Conservation (phyloP, 2,797 vertebrate species). For the Sebastes miniatus region DNA sequence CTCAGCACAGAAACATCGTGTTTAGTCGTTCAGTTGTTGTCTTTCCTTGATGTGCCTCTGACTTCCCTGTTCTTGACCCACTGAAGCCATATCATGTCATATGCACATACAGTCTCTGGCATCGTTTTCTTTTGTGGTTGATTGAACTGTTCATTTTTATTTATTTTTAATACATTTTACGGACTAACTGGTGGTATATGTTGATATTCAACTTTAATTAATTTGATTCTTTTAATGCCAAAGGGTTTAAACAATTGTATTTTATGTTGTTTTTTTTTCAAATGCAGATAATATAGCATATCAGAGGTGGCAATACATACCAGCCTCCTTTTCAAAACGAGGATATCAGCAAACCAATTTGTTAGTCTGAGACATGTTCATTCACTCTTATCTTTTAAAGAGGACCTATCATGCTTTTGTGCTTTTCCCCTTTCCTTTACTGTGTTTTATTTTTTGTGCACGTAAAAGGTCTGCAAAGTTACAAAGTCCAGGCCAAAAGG, state of each 20-base stretch:
- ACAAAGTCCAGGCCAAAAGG: too few species aligned
- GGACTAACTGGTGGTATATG: background rate
- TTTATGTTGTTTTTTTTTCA: background rate
- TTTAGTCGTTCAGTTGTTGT: slow-evolving; percentile 1
- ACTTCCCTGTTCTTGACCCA: background rate
- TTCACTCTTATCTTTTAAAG: background rate
- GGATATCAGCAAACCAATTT: background rate
- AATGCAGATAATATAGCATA: background rate
- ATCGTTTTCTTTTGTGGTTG: background rate
- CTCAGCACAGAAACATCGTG: background rate
- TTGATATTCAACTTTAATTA: background rate
- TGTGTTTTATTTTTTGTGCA: too few species aligned
- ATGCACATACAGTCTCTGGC: background rate
- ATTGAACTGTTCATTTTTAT: background rate
- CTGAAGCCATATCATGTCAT: background rate
- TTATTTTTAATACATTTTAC: background rate
- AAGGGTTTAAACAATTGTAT: background rate
- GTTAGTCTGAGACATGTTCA: background rate
- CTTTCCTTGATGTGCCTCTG: background rate
- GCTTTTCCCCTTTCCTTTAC: too few species aligned
- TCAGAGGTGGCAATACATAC: background rate
- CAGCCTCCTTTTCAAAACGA: background rate
- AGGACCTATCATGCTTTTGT: too few species aligned
- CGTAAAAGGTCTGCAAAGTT: too few species aligned
- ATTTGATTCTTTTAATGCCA: background rate